Evolutionary conservation across 37 sponge, comb jelly and placozoan genomes (phyloP).

Genomic region (Spongilla lacustris): DNA sequence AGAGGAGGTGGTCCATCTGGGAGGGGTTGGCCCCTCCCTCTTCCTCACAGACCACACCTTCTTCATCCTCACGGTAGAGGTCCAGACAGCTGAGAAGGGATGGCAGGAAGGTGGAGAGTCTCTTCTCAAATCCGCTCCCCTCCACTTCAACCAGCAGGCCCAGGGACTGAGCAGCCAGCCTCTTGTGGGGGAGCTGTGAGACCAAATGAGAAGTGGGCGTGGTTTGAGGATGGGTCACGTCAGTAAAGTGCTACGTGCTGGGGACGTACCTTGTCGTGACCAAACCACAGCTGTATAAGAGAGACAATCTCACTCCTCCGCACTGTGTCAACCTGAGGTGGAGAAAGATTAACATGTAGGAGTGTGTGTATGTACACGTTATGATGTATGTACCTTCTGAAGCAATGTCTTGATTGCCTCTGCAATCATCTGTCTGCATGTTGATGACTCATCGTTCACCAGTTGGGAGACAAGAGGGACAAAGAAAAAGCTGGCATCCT

Average conservation of each 20-base stretch:
- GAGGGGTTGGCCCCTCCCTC: neutral
- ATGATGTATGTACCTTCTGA: conserved; percentile 23
- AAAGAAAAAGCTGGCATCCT: conserved; percentile 73
- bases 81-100: conserved; percentile 40
- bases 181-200: conserved; percentile 71
- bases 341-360: neutral
- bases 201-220: neutral
- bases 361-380: neutral
- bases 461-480: conserved; percentile 74
- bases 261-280: conserved; percentile 40
- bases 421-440: conserved; percentile 64
- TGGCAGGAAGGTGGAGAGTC: conserved; percentile 57
- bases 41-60: neutral
- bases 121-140: conserved; percentile 48
- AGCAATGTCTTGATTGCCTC: conserved; percentile 59
- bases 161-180: conserved; percentile 56
- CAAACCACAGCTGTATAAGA: conserved; percentile 44
- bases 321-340: conserved; percentile 33
- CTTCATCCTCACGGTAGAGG: conserved; percentile 3
- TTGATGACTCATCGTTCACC: conserved; percentile 79
- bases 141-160: conserved; percentile 77
- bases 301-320: conserved; percentile 28
- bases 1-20: conserved; percentile 58
- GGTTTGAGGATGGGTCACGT: neutral
- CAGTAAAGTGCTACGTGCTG: too few relatives aligned